These are phyloP conservation scores for Linnaemya tessellans DNA, from an alignment of 2,888 invertebrate genomes.

Conservation along the genomic window DNA sequence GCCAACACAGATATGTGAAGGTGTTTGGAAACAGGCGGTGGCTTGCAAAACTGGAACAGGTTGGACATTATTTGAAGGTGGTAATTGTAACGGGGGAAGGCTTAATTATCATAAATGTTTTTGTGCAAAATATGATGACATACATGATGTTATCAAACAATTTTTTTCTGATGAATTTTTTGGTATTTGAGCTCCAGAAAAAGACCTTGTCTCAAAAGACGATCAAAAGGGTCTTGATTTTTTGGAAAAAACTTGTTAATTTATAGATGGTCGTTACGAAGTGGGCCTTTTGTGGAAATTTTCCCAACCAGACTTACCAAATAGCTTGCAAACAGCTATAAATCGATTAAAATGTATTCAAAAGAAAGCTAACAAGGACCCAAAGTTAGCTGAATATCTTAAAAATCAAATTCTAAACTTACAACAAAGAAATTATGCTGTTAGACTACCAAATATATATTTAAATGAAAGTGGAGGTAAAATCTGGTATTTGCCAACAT, in stretches of 20 bases:
- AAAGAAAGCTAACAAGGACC: constrained; percentile 7
- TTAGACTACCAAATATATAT: not conserved
- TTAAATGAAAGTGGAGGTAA: not conserved
- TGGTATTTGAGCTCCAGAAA: not conserved
- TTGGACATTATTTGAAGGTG: constrained; percentile 51
- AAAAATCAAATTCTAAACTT: constrained; percentile 58
- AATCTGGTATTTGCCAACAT: constrained; percentile 61
- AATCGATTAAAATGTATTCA: constrained; percentile 48
- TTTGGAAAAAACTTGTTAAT: no score
- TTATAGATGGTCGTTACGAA: no score
- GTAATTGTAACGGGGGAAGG: not conserved
- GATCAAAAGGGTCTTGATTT: constrained; percentile 43
- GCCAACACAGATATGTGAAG: constrained; percentile 13
- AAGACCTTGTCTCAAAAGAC: constrained; percentile 19
- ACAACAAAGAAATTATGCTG: constrained; percentile 48
- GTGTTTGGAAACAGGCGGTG: constrained; percentile 43
- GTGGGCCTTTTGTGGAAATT: constrained; percentile 56
- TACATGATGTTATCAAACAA: constrained; percentile 27
- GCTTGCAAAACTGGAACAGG: constrained; percentile 39
- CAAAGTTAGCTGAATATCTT: constrained; percentile 16
- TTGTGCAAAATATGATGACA: not conserved
- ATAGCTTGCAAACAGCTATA: constrained; percentile 43
- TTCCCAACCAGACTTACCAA: constrained; percentile 32
- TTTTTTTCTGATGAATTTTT: constrained; percentile 39
- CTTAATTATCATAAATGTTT: constrained; percentile 41